Evolutionary conservation across 2,797 vertebrate genomes (phyloP).

Genomic region (Anniella stebbinsi): DNA sequence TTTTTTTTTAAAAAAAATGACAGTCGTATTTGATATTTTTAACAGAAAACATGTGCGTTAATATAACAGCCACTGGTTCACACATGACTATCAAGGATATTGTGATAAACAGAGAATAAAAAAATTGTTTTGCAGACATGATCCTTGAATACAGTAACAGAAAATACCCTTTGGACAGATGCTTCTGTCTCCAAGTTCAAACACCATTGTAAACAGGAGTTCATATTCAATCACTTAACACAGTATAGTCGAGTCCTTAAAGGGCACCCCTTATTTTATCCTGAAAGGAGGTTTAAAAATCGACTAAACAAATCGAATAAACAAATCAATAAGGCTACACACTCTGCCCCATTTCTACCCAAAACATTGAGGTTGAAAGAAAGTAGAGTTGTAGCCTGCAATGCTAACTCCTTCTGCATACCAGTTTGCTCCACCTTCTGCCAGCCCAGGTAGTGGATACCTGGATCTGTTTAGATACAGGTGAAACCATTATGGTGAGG

Average conservation of each 20-base stretch:
- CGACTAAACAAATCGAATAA: background rate
- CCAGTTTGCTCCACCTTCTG: background rate
- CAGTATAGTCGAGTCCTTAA: background rate
- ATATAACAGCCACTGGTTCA: background rate
- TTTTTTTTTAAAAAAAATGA: constrained; percentile 5
- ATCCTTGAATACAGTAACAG: background rate
- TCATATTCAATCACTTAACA: background rate
- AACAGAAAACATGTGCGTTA: constrained; percentile 4
- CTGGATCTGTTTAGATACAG: background rate
- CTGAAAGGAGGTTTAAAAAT: background rate
- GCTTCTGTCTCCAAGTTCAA: background rate
- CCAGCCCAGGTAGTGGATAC: background rate
- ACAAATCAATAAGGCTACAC: background rate
- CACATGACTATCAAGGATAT: background rate
- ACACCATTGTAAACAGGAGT: too few relatives aligned
- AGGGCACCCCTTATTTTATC: too few relatives aligned
- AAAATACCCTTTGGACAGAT: background rate
- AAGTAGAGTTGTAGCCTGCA: background rate
- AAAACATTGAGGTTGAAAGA: too few relatives aligned
- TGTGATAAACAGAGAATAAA: background rate
- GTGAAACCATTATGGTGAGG: too few relatives aligned
- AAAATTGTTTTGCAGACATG: too few relatives aligned
- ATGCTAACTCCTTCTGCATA: background rate
- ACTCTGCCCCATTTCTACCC: too few relatives aligned
- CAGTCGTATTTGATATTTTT: constrained; percentile 5